phyloP scores from a whole-genome alignment of 35 echinoderm and acorn worm genomes.

The Heliocidaris tuberculata region DNA sequence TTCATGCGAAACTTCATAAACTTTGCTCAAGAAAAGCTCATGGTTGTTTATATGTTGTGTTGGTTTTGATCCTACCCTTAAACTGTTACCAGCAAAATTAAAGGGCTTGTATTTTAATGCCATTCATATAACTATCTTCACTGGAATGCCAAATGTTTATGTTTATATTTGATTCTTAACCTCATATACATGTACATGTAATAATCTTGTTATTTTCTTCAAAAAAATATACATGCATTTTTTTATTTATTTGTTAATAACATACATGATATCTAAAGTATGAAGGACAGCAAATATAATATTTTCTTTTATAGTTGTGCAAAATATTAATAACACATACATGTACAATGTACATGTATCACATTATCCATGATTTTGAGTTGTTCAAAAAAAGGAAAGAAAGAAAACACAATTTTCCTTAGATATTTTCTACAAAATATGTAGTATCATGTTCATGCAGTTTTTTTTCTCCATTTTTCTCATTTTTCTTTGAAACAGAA shows the following conservation, averaged over 20 bases:
- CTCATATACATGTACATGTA: background rate
- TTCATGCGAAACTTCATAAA: too few relatives aligned
- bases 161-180: background rate
- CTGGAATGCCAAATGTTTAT: background rate
- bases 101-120: too few relatives aligned
- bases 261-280: background rate
- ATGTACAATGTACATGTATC: background rate
- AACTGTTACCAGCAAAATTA: too few relatives aligned
- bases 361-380: background rate
- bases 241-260: background rate
- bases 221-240: background rate
- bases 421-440: background rate
- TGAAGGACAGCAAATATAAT: background rate
- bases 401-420: constrained; percentile 4
- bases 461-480: background rate
- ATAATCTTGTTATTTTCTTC: background rate
- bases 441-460: background rate
- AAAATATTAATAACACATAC: background rate
- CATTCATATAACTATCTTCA: background rate
- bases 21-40: too few relatives aligned
- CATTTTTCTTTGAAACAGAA: constrained; percentile 22
- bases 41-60: too few relatives aligned
- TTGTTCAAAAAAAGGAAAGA: background rate
- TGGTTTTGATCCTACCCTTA: too few relatives aligned
- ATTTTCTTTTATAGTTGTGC: background rate